phyloP scores from a whole-genome alignment of 2,888 invertebrate species.

The Exephanes ischioxanthus region DNA sequence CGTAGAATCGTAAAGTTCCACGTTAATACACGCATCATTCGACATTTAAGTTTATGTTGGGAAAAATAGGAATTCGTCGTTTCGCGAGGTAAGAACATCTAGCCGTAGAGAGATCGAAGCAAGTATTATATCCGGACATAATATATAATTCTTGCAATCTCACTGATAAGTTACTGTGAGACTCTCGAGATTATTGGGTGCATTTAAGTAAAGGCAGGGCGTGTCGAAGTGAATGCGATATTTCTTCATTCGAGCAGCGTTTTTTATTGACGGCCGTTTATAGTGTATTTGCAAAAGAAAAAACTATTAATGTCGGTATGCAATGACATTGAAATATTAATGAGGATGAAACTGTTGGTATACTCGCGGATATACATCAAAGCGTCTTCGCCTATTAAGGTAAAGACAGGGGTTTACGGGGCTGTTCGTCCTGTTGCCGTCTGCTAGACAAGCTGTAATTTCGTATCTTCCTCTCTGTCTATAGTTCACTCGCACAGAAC shows the following conservation, averaged over 20 bases:
- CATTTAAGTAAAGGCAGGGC: neutral
- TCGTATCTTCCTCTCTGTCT: neutral
- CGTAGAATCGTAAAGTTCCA: constrained; percentile 50
- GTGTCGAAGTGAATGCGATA: neutral
- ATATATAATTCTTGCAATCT: neutral
- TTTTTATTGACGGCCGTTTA: neutral
- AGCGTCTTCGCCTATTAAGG: neutral
- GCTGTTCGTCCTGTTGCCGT: neutral
- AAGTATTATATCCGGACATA: neutral
- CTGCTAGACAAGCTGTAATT: neutral
- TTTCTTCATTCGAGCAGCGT: neutral
- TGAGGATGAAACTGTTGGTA: neutral
- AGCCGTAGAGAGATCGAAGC: neutral
- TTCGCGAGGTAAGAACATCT: neutral
- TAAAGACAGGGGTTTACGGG: neutral
- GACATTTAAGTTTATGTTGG: neutral
- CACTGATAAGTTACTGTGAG: neutral
- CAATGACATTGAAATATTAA: neutral
- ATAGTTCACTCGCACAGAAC: neutral
- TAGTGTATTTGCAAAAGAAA: neutral
- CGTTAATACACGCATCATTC: constrained; percentile 33
- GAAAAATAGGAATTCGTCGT: neutral
- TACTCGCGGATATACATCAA: neutral
- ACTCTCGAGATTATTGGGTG: neutral
- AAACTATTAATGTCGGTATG: neutral